Evolutionary conservation across 2,113 vertebrate species (phyloP), one percentile per base, ranked within the genome.

Genomic region (Hypocryptadius cinnamomeus): DNA sequence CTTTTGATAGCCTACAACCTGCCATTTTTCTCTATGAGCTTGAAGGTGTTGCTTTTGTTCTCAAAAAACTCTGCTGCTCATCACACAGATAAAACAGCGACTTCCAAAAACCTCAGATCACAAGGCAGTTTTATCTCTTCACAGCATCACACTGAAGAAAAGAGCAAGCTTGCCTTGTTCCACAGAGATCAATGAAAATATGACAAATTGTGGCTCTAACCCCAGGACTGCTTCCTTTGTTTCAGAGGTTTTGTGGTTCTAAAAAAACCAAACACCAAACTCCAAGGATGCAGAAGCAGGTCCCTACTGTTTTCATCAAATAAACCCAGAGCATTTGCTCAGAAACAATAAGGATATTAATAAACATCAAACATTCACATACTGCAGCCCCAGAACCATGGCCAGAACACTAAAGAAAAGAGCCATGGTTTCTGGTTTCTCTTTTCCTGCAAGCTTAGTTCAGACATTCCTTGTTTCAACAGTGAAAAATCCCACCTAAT

Each of bases 71-170:
- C 53, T 59, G n/a, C 56, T 68, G 72, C 69, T 94, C 85, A 80
- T 78, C 44, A 0, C 24, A 69, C 66, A 92, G 85, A 90, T 66
- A 33, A 96, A 95, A 87, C 53, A 39, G 25, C 35, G 54, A 33
- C 76, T 85, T 66, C 25, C 63, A 89, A 79, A 76, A 63, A 39
- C 16, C 59, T 91, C 42, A 70, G 87, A 93, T 87, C 78, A 91
- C 50, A 85, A 82, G 68, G 42, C 27, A 87, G 79, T 80, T 96
- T 95, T 90, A 92, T 93, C 85, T 96, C 76, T 78, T 83, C 71
- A 50, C 66, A 89, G 79, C 89, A 93, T 91, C 81, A 61, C 63
- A 11, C 59, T 39, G 14, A 79, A 89, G 73, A 89, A 64, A 74
- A 72, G 65, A 78, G 48, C 23, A 37, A 86, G 50, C 27, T 60